phyloP scores from a whole-genome alignment of 1,140 invertebrate species.

The Anoplophora glabripennis region DNA sequence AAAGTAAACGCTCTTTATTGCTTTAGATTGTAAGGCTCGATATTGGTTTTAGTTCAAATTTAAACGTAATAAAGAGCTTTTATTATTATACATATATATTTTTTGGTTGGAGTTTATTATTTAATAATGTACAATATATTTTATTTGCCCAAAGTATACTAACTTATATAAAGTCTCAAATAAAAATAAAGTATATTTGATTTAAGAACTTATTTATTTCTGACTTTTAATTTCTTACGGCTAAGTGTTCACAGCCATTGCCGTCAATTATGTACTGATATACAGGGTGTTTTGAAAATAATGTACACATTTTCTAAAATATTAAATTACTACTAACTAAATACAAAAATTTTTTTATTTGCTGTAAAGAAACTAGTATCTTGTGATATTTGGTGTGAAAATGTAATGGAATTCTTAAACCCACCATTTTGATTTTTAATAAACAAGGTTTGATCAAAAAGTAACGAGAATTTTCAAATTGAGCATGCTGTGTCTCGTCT shows the following conservation, averaged over 20 bases:
- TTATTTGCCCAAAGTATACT: constrained; percentile 42
- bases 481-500: too few relatives aligned
- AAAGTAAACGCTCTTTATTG: constrained; percentile 32
- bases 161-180: constrained; percentile 33
- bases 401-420: too few relatives aligned
- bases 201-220: constrained; percentile 29
- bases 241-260: constrained; percentile 25
- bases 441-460: too few relatives aligned
- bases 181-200: constrained; percentile 32
- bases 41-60: constrained; percentile 18
- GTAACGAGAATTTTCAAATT: too few relatives aligned
- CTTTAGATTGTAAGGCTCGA: constrained; percentile 19
- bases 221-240: constrained; percentile 26
- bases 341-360: too few relatives aligned
- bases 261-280: constrained; percentile 9
- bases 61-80: constrained; percentile 24
- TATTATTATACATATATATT: constrained; percentile 24
- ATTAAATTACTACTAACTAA: too few relatives aligned
- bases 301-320: too few relatives aligned
- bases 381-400: too few relatives aligned
- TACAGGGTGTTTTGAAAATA: too few relatives aligned
- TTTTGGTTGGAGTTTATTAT: constrained; percentile 34
- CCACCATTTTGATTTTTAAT: too few relatives aligned
- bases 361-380: too few relatives aligned
- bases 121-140: constrained; percentile 24